Evolutionary conservation across 2,113 vertebrate genomes (phyloP).

Genomic region (Elanoides forficatus): DNA sequence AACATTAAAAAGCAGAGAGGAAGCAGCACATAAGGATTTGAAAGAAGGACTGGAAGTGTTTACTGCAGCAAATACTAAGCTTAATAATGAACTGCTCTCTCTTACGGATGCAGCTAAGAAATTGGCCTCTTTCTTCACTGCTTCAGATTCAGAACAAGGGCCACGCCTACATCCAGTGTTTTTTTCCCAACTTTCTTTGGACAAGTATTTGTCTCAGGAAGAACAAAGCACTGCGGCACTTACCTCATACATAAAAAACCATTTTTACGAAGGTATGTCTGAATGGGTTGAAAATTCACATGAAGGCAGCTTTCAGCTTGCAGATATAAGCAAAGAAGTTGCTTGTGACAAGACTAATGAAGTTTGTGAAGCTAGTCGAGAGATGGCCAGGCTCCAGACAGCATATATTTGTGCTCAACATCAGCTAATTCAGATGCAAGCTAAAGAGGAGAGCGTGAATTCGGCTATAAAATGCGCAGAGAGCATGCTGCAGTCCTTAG

Average conservation of each 20-base stretch:
- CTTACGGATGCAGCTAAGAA: slow-evolving; percentile 70
- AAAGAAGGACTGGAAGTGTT: slow-evolving; percentile 70
- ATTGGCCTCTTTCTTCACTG: slow-evolving; percentile 72
- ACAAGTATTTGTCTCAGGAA: slow-evolving; percentile 83
- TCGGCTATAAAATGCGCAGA: slow-evolving; percentile 77
- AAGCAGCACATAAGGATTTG: slow-evolving; percentile 46
- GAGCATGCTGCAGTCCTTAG: slow-evolving; percentile 60
- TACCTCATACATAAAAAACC: slow-evolving; percentile 70
- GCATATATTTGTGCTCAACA: slow-evolving; percentile 79
- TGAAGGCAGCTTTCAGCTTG: slow-evolving; percentile 75
- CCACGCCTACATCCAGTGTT: slow-evolving; percentile 53
- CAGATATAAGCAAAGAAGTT: slow-evolving; percentile 68
- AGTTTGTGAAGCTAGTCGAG: slow-evolving; percentile 61
- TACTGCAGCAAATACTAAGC: slow-evolving; percentile 68
- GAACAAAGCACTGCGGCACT: slow-evolving; percentile 83
- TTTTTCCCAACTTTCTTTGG: slow-evolving; percentile 81
- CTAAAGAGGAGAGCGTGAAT: slow-evolving; percentile 74
- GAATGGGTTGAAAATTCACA: slow-evolving; percentile 77
- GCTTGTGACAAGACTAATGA: slow-evolving; percentile 24
- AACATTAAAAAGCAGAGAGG: slow-evolving; percentile 59
- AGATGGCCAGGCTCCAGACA: slow-evolving; percentile 82
- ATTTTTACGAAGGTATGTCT: slow-evolving; percentile 74
- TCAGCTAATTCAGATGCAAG: slow-evolving; percentile 79
- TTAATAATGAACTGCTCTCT: slow-evolving; percentile 73
- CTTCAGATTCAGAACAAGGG: background rate